Evolutionary conservation across 2,113 vertebrate species (phyloP), one percentile per base, ranked within the genome.

Genomic region (Siniperca knerii): DNA sequence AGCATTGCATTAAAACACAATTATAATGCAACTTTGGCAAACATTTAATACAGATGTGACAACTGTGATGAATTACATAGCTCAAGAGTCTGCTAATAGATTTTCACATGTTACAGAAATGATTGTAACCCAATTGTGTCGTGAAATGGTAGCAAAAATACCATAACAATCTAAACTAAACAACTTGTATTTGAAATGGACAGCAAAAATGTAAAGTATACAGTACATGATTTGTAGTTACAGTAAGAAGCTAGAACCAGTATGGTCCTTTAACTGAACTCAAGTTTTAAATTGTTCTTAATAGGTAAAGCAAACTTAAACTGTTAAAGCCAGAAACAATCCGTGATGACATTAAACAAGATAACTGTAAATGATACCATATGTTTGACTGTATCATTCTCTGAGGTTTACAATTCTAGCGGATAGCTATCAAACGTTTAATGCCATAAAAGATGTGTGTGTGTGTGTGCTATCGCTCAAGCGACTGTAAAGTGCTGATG

Each of bases 391-490:
- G 29, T 50, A 58, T 61, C 10, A 40, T 73, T 46, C 23, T 72
- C 2, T 5, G 4, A 50, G 33, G 42, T 78, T 69, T 69, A 79
- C 16, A 13, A 29, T 60, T 57, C 11, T 62, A 11, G 5, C 40
- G 57, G 25, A 66, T 25, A 50, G 16, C 33, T 20, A n/a, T 15
- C 10, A 13, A 33, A 65, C 13, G 79, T 25, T 48, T 68, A 15
- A 67, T 20, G 10, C n/a, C 29, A 50, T 48, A 16, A 35, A 72
- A 18, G 4, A 3, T 25, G 42, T 25, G 60, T 79, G 23, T 20
- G 4, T 57, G 15, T 37, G 18, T 35, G 20, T 35, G 4, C 11
- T 69, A 55, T 83, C 71, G 58, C 46, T 86, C 74, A 61, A 76
- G 21, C 2, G 0, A 37, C 37, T 2, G 0, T 37, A 85, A 70